Evolutionary conservation across 2,113 vertebrate species (phyloP), one percentile per base, ranked within the genome.

Genomic region (Rhodinocichla rosea): DNA sequence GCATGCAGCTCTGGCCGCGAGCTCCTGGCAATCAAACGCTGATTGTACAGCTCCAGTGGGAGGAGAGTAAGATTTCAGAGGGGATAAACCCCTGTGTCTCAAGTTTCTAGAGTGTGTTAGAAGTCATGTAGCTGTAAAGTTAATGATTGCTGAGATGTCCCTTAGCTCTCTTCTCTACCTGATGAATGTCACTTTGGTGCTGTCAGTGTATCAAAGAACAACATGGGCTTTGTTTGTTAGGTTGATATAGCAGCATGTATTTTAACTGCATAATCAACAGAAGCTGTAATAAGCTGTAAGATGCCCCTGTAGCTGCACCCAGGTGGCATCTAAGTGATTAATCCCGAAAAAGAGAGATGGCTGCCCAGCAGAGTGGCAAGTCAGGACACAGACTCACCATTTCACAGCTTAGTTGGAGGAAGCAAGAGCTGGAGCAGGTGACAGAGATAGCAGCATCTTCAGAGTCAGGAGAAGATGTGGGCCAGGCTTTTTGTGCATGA

Each of bases 261-360:
- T 73, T 96, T 55, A 92, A 70, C 77, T 44, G 70, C 55, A 87
- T 92, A 82, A 92, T 70, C 57, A 89, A 68, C 82, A 56, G 37
- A 87, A 85, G 55, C 39, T 68, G 30, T 60, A 87, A 57, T 35
- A 26, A 70, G 45, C 68, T 91, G 73, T 42, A n/a, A n/a, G n/a
- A n/a, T n/a, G n/a, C 50, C 50, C 39, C 56, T 22, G 62, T 59
- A 68, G 47, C 59, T 88, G 49, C 33, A 47, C 13, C 13, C 67
- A 62, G 37, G 75, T 92, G 56, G 19, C 55, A 86, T 44, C n/a
- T 80, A 21, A 87, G 49, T 3, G 3, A 79, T 89, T 89, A 70
- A 68, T 82, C 55, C 40, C 5, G 6, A 62, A 67, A 40, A 71
- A 84, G 75, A 83, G 62, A 80, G 23, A 11, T n/a, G 73, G 18